These are phyloP conservation scores for Gymnocheta viridis DNA, from an alignment of 2,888 invertebrate genomes.

Conservation along the genomic window DNA sequence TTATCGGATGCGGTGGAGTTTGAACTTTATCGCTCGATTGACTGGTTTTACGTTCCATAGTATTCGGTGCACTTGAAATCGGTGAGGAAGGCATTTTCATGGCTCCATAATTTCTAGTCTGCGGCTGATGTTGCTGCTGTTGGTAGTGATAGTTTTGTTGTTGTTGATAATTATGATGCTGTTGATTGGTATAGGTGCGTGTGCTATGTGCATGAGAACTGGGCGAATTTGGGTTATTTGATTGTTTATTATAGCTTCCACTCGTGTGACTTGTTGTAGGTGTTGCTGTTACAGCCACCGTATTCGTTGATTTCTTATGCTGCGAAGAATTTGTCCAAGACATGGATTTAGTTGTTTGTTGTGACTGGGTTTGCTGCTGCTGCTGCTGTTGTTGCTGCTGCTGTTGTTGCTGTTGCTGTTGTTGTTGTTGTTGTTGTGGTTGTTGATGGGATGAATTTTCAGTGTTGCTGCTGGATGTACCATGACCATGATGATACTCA, in stretches of 20 bases:
- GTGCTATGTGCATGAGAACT: slow-evolving; percentile 72
- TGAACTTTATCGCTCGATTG: slow-evolving; percentile 76
- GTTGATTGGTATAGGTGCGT: slow-evolving; percentile 77
- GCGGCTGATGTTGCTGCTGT: slow-evolving; percentile 79
- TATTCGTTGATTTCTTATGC: slow-evolving; percentile 82
- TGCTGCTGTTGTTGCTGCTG: slow-evolving; percentile 37
- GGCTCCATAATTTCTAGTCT: slow-evolving; percentile 79
- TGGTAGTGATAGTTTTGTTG: slow-evolving; percentile 76
- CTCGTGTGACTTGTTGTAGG: slow-evolving; percentile 81
- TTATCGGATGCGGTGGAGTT: slow-evolving; percentile 44
- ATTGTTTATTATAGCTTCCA: slow-evolving; percentile 81
- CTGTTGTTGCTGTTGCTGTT: slow-evolving; percentile 13
- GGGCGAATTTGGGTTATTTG: slow-evolving; percentile 48
- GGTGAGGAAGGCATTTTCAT: slow-evolving; percentile 81
- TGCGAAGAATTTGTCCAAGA: slow-evolving; percentile 82
- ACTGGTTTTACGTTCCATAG: slow-evolving; percentile 82
- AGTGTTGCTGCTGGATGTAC: slow-evolving; percentile 71
- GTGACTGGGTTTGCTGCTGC: slow-evolving; percentile 32
- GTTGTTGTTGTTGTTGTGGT: slow-evolving; percentile 33
- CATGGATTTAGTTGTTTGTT: slow-evolving; percentile 79
- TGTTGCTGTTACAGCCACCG: slow-evolving; percentile 81
- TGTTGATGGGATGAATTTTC: slow-evolving; percentile 74
- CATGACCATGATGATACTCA: slow-evolving; percentile 56
- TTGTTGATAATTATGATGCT: slow-evolving; percentile 78
- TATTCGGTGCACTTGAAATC: slow-evolving; percentile 79